Evolutionary conservation across 2,797 vertebrate species (phyloP), one percentile per base, ranked within the genome.

Genomic region (Rachycentron canadum): DNA sequence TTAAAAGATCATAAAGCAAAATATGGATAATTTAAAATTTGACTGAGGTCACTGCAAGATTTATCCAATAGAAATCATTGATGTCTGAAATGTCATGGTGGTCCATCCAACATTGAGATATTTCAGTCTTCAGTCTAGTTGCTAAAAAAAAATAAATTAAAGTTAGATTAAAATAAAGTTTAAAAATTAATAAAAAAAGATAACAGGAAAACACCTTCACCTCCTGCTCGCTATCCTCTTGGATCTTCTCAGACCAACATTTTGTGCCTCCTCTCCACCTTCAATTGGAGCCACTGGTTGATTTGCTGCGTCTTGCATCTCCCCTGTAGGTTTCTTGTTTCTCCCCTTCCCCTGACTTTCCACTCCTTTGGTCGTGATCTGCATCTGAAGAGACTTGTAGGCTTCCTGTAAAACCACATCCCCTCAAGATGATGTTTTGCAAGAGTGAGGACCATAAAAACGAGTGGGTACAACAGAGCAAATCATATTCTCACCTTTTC

Each of bases 161-260:
- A n/a, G n/a, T n/a, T n/a, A n/a, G n/a, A n/a, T n/a, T n/a, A n/a
- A n/a, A n/a, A n/a, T n/a, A n/a, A n/a, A n/a, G n/a, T n/a, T n/a
- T n/a, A n/a, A n/a, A n/a, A n/a, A n/a, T n/a, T n/a, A n/a, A 7
- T 3, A 32, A 32, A 32, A 32, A 32, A 32, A 32, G 32, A 32
- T 3, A 32, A 32, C 3, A 32, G 32, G 32, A n/a, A 16, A 2
- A n/a, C 0, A 25, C 17, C 13, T 16, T 74, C 40, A 74, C 8
- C 26, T 92, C 58, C 75, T 89, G 34, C 11, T 82, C 10, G 93
- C 88, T 1, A 95, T 89, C 72, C 95, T 90, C 82, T 90, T 95
- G 1, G 94, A 94, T 16, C 94, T 89, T 3, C 94, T 89, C 5
- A 87, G 73, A 2, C 76, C 70, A 0, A 12, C 0, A 1, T 14